Evolutionary conservation across 2,797 vertebrate species (phyloP).

Genomic region (Arnoldichthys spilopterus): DNA sequence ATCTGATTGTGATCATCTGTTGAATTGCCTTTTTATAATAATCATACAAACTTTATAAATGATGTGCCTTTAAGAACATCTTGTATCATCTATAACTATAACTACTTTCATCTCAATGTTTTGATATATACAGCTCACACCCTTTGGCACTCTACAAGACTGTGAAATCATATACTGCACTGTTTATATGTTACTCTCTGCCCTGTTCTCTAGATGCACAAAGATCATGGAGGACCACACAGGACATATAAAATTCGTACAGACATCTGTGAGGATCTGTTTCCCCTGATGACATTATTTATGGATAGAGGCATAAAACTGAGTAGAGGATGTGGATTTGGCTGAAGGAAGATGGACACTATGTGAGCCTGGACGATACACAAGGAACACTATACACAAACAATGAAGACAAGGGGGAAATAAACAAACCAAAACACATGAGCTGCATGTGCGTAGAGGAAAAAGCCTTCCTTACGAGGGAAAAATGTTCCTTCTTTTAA

Average conservation of each 20-base stretch:
- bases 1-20: background rate
- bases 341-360: constrained; percentile 27
- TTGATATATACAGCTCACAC: constrained; percentile 17
- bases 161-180: background rate
- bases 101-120: constrained; percentile 4
- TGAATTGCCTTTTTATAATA: background rate
- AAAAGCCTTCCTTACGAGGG: background rate
- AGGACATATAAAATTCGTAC: constrained; percentile 43
- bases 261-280: constrained; percentile 67
- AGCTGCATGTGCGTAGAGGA: background rate
- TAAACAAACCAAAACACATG: constrained; percentile 23
- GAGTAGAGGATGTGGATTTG: constrained; percentile 41
- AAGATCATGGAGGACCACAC: constrained; percentile 17
- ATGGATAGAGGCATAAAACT: constrained; percentile 51
- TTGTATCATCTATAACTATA: background rate
- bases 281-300: constrained; percentile 54
- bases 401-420: constrained; percentile 18
- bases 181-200: background rate
- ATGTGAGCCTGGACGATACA: constrained; percentile 28
- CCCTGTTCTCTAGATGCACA: constrained; percentile 5
- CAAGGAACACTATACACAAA: constrained; percentile 19
- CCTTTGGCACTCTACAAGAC: background rate
- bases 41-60: background rate
- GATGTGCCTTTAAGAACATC: background rate
- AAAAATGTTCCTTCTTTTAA: background rate